phyloP scores from a whole-genome alignment of 2,113 vertebrate genomes.

The Pelecanus crispus region DNA sequence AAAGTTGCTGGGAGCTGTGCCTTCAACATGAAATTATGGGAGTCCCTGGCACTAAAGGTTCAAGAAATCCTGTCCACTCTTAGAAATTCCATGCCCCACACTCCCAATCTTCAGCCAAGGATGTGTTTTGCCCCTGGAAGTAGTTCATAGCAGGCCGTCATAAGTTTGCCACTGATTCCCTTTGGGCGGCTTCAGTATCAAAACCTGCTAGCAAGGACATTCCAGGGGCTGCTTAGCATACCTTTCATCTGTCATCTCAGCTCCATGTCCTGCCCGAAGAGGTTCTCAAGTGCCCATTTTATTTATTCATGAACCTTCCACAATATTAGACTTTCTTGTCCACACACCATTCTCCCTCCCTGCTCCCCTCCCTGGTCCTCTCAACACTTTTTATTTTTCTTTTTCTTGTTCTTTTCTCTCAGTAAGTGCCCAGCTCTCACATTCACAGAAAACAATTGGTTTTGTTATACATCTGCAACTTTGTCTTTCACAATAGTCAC shows the following conservation, averaged over 20 bases:
- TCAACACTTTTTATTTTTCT: neutral
- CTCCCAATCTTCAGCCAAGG: neutral
- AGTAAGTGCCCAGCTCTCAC: neutral
- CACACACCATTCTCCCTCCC: neutral
- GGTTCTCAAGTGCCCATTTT: neutral
- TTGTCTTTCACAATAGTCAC: neutral
- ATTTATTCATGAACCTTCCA: neutral
- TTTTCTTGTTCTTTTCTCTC: neutral
- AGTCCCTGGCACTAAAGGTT: neutral
- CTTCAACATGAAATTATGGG: neutral
- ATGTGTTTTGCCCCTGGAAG: neutral
- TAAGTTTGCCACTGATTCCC: neutral
- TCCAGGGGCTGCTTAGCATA: neutral
- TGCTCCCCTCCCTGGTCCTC: neutral
- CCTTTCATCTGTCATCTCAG: neutral
- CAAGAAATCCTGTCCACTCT: neutral
- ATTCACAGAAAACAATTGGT: neutral
- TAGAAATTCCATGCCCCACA: neutral
- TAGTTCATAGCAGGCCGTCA: neutral
- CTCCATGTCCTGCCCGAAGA: neutral
- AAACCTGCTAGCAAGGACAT: neutral
- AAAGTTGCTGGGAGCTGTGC: slow-evolving; percentile 9
- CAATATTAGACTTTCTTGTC: neutral
- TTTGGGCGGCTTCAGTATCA: neutral
- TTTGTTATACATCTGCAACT: neutral